Evolutionary conservation across 2,797 vertebrate species (phyloP).

Genomic region (Cuculus canorus): DNA sequence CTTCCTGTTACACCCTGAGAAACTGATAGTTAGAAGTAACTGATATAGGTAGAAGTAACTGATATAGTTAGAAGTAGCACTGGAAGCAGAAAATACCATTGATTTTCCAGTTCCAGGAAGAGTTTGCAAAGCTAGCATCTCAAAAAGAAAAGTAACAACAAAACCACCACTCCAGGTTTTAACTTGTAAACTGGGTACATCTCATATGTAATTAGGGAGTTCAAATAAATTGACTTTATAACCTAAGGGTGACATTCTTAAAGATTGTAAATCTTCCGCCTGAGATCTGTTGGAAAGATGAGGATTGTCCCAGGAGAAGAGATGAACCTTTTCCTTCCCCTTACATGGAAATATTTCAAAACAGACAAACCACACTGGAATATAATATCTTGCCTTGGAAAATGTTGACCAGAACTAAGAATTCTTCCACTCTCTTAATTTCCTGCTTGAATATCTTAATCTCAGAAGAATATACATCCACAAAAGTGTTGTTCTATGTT

Average conservation of each 20-base stretch:
- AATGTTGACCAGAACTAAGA: neutral
- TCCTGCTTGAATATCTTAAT: neutral
- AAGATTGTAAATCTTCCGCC: neutral
- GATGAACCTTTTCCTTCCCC: neutral
- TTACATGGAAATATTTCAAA: conserved; percentile 12
- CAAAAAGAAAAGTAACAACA: neutral
- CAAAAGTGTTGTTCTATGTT: neutral
- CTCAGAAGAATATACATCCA: neutral
- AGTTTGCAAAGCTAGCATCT: neutral
- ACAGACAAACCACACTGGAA: neutral
- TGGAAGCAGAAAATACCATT: neutral
- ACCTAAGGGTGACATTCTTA: neutral
- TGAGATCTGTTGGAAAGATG: neutral
- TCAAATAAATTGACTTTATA: conserved; percentile 50
- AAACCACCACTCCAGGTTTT: neutral
- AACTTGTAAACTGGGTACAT: conserved; percentile 21
- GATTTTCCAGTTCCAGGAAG: neutral
- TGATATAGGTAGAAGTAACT: neutral
- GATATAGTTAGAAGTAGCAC: neutral
- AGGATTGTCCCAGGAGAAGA: neutral
- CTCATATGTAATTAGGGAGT: neutral
- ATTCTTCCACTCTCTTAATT: neutral
- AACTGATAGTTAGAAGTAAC: neutral
- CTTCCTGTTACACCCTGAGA: neutral
- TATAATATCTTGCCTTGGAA: neutral